Base-by-base conservation (phyloP, 2,113 vertebrate genomes). In the Callorhinus ursinus region DNA sequence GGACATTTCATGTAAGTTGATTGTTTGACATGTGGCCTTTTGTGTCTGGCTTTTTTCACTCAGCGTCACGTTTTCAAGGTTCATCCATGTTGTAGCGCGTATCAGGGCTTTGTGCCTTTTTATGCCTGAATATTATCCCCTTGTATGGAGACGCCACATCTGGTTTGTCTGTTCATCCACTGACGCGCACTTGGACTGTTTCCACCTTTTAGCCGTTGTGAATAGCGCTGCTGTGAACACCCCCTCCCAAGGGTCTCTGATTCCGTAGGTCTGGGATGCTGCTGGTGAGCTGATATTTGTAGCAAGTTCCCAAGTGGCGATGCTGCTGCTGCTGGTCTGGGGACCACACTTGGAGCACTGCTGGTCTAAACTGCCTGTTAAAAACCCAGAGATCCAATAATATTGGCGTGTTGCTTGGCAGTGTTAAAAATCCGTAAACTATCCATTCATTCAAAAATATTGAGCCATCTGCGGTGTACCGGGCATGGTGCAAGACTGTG, bases 91-190 rank as follows among this genome's bases (percentile, higher is more conserved):
- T 7, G 6, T 33, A 15, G 1, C 11, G 12, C 18, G 12, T 8
- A 3, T 53, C 33, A 24, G 67, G 14, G 1, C 26, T 33, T 1
- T 46, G 19, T 49, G 81, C 72, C 22, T 76, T 61, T 39, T n/a
- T 2, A 28, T 31, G 24, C 19, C n/a, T 0, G 19, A 49, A 1
- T 77, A 22, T 31, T 12, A 14, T 13, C 14, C 28, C 39, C 3
- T 1, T 9, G n/a, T 16, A 0, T 63, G 74, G 42, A 24, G 9
- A 2, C 3, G 18, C 21, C 31, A 10, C 12, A 1, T 5, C 19
- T 42, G 80, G 61, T 42, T 33, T 3, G 36, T 24, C 2, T 46
- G 6, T 12, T 36, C 31, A 6, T 26, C 26, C 5, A 5, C 14
- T 11, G 55, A 16, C 4, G 39, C 63, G 18, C 57, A 0, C 46